Base-by-base conservation (phyloP, 2,113 vertebrate genomes). In the Turdus rufiventris region DNA sequence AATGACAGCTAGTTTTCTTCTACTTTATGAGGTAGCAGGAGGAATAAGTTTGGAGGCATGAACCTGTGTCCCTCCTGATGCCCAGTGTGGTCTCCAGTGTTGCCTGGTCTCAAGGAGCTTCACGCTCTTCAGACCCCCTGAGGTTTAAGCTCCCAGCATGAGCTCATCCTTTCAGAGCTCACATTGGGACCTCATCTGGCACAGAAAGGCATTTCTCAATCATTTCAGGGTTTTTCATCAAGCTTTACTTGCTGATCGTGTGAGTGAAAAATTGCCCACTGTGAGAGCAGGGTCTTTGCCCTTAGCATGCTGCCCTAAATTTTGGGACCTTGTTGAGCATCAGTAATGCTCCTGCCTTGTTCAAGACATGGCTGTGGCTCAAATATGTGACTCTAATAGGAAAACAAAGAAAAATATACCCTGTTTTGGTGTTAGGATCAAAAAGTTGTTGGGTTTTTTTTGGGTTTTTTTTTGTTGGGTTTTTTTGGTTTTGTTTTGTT, bases 221-320 rank as follows among this genome's bases (percentile, higher is more conserved):
- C 3, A 3, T 73, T 91, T 74, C 23, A 31, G 26, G n/a, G 25
- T 20, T 78, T 58, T 34, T 43, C 75, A 38, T 84, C 0, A 6
- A 67, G 60, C 47, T 92, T 88, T 0, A 0, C 42, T 92, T 73
- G 50, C 43, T 36, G 16, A 42, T 24, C 0, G 0, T 71, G 38
- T 42, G 63, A 91, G 56, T 8, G 5, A 90, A 77, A 91, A 71
- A 58, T 38, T 57, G 19, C 60, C 42, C 0, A 0, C 51, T 80
- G 33, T 81, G 87, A 89, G 82, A 87, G 29, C 38, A 0, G 0
- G 54, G 43, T 81, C 65, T 81, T 91, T 91, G 56, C 76, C 68
- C 65, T 75, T 87, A 75, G 26, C 0, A 0, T 36, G 34, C 29
- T 91, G 60, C 34, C 63, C 42, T 50, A 34, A 62, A 47, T 58